Conservation (phyloP, 2,113 vertebrate genomes). For the Melanerpes aurifrons region DNA sequence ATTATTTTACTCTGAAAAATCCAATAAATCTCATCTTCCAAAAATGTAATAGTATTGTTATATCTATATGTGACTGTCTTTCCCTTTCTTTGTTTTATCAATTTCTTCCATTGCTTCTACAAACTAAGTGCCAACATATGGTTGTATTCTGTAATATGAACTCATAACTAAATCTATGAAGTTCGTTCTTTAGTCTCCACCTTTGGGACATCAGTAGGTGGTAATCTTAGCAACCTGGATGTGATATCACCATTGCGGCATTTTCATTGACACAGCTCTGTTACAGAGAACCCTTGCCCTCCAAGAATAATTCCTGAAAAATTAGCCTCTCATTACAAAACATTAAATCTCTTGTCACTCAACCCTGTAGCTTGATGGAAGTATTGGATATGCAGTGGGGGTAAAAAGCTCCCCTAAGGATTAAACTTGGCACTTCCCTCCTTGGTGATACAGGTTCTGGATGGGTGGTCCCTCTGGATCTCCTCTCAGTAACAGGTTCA, state of each 20-base stretch:
- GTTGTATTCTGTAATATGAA: conserved; percentile 71
- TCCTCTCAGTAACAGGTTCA: not conserved
- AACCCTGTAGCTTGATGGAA: conserved; percentile 37
- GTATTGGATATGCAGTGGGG: not conserved
- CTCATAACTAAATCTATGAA: conserved; percentile 31
- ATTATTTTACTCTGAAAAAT: not conserved
- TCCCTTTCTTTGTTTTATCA: not conserved
- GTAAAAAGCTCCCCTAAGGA: conserved; percentile 5
- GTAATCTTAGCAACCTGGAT: conserved; percentile 69
- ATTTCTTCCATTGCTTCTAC: not conserved
- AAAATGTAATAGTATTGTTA: not conserved
- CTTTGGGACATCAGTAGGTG: conserved; percentile 66
- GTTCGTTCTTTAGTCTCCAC: conserved; percentile 30
- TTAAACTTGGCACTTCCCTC: conserved; percentile 36
- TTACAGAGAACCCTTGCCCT: conserved; percentile 33
- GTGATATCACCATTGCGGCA: conserved; percentile 67
- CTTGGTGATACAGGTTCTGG: not conserved
- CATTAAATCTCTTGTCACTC: conserved; percentile 72
- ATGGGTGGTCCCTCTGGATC: conserved; percentile 38
- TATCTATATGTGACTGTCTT: not conserved
- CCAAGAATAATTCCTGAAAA: conserved; percentile 54
- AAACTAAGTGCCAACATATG: conserved; percentile 52
- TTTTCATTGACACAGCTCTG: conserved; percentile 61
- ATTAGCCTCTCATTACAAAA: conserved; percentile 68
- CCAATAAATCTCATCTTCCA: not conserved